Percentiles rank a stretch among this genome's conserved stretches.
phyloP scores from a whole-genome alignment of 2,888 invertebrate species.

The Andrena dorsata region DNA sequence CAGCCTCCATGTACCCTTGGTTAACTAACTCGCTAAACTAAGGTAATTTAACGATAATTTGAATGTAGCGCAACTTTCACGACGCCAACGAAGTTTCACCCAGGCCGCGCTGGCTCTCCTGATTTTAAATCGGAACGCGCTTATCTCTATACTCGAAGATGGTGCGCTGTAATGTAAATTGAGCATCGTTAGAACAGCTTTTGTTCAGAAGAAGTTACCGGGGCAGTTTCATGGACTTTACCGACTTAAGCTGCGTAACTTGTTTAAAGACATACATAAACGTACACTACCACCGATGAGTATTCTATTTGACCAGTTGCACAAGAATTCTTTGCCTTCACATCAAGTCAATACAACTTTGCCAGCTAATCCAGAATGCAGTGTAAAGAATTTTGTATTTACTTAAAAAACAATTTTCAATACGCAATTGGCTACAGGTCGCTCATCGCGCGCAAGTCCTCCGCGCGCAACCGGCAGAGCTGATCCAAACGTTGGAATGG shows the following conservation, averaged over 20 bases:
- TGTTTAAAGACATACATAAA: not conserved
- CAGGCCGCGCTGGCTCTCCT: not conserved
- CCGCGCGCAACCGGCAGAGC: no score
- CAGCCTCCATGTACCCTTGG: conserved; percentile 2
- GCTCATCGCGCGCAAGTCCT: no score
- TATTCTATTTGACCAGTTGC: no score
- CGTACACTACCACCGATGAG: no score
- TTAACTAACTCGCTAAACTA: conserved; percentile 46
- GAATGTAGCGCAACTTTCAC: conserved; percentile 46
- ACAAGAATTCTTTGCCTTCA: no score
- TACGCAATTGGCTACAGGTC: no score
- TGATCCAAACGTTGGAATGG: no score
- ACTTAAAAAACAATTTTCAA: no score
- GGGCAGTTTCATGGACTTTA: not conserved
- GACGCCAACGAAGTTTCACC: conserved; percentile 27
- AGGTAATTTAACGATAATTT: conserved; percentile 59
- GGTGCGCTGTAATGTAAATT: conserved; percentile 18
- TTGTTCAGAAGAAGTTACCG: conserved; percentile 41
- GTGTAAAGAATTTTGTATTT: no score
- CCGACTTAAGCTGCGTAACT: conserved; percentile 9
- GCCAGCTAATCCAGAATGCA: no score
- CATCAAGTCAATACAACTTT: no score
- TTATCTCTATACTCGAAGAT: conserved; percentile 35
- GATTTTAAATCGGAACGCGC: conserved; percentile 40
- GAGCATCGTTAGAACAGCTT: conserved; percentile 14